Evolutionary conservation across 1,140 invertebrate species (phyloP).

Genomic region (Sinella curviseta): DNA sequence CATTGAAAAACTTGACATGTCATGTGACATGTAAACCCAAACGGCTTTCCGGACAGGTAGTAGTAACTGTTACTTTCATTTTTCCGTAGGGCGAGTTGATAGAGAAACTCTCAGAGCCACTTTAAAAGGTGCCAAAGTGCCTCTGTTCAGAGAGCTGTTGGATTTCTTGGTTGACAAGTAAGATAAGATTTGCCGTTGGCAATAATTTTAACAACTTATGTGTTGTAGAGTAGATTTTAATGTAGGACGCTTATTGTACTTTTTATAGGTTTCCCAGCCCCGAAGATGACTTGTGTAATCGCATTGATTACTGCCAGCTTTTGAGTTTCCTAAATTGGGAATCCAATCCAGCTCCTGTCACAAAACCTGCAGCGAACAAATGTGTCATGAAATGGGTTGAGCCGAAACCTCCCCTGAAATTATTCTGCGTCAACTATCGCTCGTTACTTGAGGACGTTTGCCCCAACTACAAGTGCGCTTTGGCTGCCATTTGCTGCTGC

Average conservation of each 20-base stretch:
- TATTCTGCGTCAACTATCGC: slow-evolving; percentile 48
- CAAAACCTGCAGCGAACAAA: slow-evolving; percentile 46
- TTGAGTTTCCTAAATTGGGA: slow-evolving; percentile 47
- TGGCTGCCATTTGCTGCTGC: slow-evolving; percentile 43
- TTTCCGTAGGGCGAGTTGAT: slow-evolving; percentile 39
- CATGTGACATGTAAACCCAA: no score
- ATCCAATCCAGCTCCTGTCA: slow-evolving; percentile 42
- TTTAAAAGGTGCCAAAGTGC: slow-evolving; percentile 47
- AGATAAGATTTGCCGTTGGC: slow-evolving; percentile 6
- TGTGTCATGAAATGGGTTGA: slow-evolving; percentile 45
- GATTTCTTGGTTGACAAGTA: slow-evolving; percentile 46
- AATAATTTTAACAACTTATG: neutral
- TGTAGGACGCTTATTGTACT: slow-evolving; percentile 7
- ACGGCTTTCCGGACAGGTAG: no score
- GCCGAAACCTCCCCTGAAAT: slow-evolving; percentile 47
- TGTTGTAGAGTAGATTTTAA: neutral
- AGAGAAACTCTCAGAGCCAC: slow-evolving; percentile 43
- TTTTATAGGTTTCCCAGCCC: slow-evolving; percentile 34
- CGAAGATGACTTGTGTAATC: slow-evolving; percentile 31
- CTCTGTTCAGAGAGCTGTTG: slow-evolving; percentile 42
- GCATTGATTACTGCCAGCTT: slow-evolving; percentile 44
- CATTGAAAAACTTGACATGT: neutral
- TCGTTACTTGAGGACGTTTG: slow-evolving; percentile 46
- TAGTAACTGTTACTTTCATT: neutral
- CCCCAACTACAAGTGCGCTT: slow-evolving; percentile 45